Base-by-base conservation (phyloP, 2,797 vertebrate genomes). In the Novumbra hubbsi region DNA sequence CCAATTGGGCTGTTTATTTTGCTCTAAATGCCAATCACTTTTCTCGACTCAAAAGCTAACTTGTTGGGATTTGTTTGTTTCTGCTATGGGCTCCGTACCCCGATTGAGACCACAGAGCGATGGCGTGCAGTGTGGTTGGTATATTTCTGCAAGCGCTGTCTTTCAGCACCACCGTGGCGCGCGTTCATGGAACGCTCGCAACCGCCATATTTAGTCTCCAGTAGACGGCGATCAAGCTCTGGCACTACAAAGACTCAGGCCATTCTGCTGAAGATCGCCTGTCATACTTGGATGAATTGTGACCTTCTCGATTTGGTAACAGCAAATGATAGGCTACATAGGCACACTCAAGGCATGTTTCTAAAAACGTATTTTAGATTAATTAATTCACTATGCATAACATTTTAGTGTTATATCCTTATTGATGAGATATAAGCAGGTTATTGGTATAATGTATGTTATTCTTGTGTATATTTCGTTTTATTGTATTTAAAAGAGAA, bases 171-270 rank as follows among this genome's bases (percentile, higher is more conserved):
- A 69, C 24, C 21, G 50, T 15, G 45, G 24, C 24, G 45, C 48
- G 68, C 21, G 17, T 24, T 24, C 55, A 14, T 60, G 21, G 21
- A 60, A 60, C 24, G 55, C 11, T 21, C 55, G 55, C 21, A 60
- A 21, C 55, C 55, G 49, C 69, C 32, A 28, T 28, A 32, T 50
- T 70, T 60, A 70, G 75, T 83, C 72, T 82, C 69, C 69, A 70
- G 69, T 30, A 70, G 69, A 70, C 28, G 69, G 69, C 49, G 28
- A 57, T 71, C 48, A 34, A 52, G 30, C 76, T 84, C 87, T 82
- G 49, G 21, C 41, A 2, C 34, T 24, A 28, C 24, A 14, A 45
- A 32, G 67, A 30, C 5, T 16, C 30, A 45, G 49, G 8, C 15
- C 68, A 49, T 50, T 69, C 24, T 24, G 30, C 68, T 34, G 28